Conservation (phyloP, 2,888 invertebrate genomes). For the Gonocerus acuteangulatus region DNA sequence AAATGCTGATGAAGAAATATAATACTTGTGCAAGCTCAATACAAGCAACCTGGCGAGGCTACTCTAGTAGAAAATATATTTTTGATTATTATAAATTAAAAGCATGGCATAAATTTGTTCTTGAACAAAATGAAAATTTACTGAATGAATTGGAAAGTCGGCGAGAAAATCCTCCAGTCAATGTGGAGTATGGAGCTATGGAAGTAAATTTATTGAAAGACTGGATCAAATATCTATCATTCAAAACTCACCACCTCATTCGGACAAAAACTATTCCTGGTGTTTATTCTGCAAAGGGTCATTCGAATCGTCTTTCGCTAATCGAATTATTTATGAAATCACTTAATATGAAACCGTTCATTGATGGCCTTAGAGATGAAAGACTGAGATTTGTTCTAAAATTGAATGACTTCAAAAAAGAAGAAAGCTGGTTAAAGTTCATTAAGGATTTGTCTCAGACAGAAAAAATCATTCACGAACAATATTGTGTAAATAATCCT, state of each 20-base stretch:
- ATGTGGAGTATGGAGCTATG: neutral
- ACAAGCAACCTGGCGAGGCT: conserved; percentile 12
- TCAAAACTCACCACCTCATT: conserved; percentile 11
- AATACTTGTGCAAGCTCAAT: conserved; percentile 6
- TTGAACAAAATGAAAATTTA: neutral
- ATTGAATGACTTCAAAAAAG: conserved; percentile 2
- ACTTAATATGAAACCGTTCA: neutral
- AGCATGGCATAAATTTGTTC: neutral
- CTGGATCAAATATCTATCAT: conserved; percentile 11
- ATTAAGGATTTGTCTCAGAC: conserved; percentile 1
- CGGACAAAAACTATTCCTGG: conserved; percentile 14
- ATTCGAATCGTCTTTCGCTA: neutral
- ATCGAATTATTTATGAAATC: conserved; percentile 10
- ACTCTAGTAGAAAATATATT: conserved; percentile 3
- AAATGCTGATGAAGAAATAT: neutral
- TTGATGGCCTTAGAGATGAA: conserved; percentile 9
- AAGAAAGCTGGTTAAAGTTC: neutral
- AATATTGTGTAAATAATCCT: conserved; percentile 6
- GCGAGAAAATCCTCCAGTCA: neutral
- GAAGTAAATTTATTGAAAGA: conserved; percentile 2
- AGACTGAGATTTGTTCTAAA: neutral
- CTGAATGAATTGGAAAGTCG: neutral
- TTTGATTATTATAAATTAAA: conserved; percentile 7
- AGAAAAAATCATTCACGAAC: conserved; percentile 1
- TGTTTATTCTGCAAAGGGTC: neutral